phyloP scores from a whole-genome alignment of 37 sponge, comb jelly and placozoan species.

The Tethya wilhelma region DNA sequence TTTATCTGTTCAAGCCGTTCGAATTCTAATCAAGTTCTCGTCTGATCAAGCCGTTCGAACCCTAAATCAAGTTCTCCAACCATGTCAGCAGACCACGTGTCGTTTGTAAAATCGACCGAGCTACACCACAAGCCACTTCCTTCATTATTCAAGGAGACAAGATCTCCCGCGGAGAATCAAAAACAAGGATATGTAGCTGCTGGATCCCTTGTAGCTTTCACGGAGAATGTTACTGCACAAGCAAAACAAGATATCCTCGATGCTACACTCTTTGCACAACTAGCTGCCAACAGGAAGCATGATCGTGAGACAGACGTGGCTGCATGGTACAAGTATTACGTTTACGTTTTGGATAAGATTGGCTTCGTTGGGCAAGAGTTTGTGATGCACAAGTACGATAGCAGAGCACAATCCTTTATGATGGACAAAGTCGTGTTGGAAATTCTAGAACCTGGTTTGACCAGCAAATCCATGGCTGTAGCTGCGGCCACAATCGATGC shows the following conservation, averaged over 20 bases:
- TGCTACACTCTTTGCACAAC: constrained; percentile 7
- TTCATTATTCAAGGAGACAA: no score
- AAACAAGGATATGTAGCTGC: not conserved
- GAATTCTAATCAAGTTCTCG: no score
- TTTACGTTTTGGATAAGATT: not conserved
- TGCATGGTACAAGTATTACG: constrained; percentile 1
- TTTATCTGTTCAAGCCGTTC: no score
- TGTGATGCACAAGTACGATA: not conserved
- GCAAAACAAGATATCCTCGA: constrained; percentile 13
- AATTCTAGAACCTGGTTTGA: not conserved
- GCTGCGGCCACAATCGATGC: not conserved
- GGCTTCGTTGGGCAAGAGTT: not conserved
- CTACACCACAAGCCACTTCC: no score
- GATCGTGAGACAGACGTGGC: not conserved
- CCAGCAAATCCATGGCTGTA: not conserved
- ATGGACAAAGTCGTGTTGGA: constrained; percentile 13
- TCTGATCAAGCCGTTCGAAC: no score
- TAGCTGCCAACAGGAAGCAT: not conserved
- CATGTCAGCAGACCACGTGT: no score
- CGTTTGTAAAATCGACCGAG: no score
- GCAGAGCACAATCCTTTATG: not conserved
- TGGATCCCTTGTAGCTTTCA: not conserved
- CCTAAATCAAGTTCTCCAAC: no score
- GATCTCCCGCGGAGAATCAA: not conserved
- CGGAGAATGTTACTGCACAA: constrained; percentile 1